Percentiles rank a stretch among this genome's conserved stretches.
These are phyloP conservation scores for Motacilla tschutschensis DNA, from an alignment of 2,113 vertebrate species.

Conservation along the genomic window DNA sequence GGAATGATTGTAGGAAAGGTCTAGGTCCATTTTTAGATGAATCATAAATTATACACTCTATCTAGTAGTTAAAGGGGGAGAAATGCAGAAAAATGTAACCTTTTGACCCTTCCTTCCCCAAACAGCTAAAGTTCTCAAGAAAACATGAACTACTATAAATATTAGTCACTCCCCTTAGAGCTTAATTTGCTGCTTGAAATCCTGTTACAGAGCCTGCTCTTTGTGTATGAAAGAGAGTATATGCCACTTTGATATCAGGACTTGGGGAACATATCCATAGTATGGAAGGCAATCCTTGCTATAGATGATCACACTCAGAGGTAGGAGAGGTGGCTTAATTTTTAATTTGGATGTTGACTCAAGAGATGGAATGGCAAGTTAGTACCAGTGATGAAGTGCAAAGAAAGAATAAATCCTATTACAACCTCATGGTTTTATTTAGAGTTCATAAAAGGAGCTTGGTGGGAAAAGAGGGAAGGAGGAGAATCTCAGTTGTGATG, in stretches of 20 bases:
- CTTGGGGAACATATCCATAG: neutral
- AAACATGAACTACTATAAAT: constrained; percentile 19
- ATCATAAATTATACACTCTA: constrained; percentile 13
- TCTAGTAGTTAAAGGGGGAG: neutral
- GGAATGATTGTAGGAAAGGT: neutral
- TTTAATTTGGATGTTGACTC: neutral
- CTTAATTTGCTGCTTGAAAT: neutral
- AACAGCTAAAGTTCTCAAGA: constrained; percentile 40
- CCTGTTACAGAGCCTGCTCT: neutral
- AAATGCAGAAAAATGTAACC: constrained; percentile 29
- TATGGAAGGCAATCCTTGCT: neutral
- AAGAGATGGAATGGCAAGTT: neutral
- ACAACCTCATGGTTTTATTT: neutral
- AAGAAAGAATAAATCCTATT: neutral
- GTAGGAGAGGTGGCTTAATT: neutral
- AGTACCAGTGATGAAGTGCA: neutral
- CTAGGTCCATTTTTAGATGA: neutral
- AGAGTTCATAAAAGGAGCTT: neutral
- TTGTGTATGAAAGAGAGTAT: neutral
- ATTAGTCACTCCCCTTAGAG: neutral
- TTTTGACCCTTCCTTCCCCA: neutral
- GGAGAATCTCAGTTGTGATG: neutral
- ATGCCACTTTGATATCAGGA: neutral
- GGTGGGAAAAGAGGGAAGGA: neutral
- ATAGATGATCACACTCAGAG: neutral